Conservation (phyloP, 2,113 vertebrate species). For the Eidolon helvum region DNA sequence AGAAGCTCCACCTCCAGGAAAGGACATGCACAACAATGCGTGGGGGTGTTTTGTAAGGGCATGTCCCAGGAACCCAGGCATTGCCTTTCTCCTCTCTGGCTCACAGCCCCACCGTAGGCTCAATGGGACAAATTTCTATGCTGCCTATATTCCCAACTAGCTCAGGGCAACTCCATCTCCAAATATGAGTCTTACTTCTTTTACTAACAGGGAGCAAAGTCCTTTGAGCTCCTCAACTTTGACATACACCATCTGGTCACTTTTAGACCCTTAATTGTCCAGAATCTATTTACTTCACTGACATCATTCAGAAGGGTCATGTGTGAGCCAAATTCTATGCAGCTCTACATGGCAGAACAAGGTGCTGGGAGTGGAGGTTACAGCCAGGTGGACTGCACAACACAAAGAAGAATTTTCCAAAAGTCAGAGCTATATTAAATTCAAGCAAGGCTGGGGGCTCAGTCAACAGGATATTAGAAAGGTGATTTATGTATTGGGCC, state of each 20-base stretch:
- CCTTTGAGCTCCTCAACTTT: background rate
- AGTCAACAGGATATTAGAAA: slow-evolving; percentile 49
- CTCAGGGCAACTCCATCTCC: background rate
- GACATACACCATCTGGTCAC: background rate
- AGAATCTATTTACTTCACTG: background rate
- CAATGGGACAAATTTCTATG: background rate
- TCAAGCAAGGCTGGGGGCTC: slow-evolving; percentile 22
- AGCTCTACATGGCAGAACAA: background rate
- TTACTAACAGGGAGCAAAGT: background rate
- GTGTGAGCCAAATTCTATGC: background rate
- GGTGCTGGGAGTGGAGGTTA: background rate
- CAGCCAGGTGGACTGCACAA: background rate
- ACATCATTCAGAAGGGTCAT: background rate
- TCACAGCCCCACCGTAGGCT: background rate
- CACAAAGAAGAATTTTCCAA: slow-evolving; percentile 6
- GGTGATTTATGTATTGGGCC: background rate
- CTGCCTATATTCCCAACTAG: background rate
- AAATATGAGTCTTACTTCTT: background rate
- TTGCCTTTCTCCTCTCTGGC: background rate
- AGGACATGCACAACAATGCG: background rate
- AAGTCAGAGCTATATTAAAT: slow-evolving; percentile 15
- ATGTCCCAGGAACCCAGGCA: background rate
- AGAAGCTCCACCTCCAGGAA: background rate
- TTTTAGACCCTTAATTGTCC: background rate
- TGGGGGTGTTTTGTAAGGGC: background rate